Conservation (phyloP, 2,797 vertebrate genomes). For the Lacerta bilineata region DNA sequence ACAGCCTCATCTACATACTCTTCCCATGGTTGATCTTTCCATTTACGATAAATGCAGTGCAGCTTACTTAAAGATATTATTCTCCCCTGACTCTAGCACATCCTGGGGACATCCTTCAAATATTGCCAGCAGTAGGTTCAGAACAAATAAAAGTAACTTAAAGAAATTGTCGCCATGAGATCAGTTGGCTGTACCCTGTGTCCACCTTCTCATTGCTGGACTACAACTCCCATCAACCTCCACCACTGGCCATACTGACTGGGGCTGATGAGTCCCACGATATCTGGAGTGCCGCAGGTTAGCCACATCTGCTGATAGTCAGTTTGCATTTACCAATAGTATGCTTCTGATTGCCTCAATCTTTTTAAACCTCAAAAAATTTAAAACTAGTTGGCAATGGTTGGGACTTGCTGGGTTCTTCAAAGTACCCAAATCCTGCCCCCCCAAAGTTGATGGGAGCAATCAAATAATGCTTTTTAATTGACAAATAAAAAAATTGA, state of each 20-base stretch:
- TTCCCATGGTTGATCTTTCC: constrained; percentile 27
- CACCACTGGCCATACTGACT: too few species aligned
- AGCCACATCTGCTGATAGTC: background rate
- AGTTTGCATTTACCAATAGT: background rate
- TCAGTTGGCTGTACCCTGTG: too few species aligned
- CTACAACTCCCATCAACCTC: too few species aligned
- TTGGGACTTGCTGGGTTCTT: too few species aligned
- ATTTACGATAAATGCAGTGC: constrained; percentile 6
- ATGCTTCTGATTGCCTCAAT: background rate
- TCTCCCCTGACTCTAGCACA: background rate
- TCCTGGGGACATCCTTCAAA: background rate
- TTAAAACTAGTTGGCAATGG: too few species aligned
- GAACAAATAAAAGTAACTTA: background rate
- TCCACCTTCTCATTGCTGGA: too few species aligned
- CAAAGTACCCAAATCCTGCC: too few species aligned
- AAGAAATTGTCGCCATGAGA: background rate
- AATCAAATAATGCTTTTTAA: background rate
- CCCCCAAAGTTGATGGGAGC: background rate
- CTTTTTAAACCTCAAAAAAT: too few species aligned
- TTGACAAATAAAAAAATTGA: background rate
- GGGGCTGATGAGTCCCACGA: background rate
- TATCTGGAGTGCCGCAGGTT: too few species aligned
- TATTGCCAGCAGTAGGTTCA: background rate
- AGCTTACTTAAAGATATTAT: background rate
- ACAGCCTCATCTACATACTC: constrained; percentile 25